Evolutionary conservation across 2,888 invertebrate genomes (phyloP).

Genomic region (Chelonus formosanus): DNA sequence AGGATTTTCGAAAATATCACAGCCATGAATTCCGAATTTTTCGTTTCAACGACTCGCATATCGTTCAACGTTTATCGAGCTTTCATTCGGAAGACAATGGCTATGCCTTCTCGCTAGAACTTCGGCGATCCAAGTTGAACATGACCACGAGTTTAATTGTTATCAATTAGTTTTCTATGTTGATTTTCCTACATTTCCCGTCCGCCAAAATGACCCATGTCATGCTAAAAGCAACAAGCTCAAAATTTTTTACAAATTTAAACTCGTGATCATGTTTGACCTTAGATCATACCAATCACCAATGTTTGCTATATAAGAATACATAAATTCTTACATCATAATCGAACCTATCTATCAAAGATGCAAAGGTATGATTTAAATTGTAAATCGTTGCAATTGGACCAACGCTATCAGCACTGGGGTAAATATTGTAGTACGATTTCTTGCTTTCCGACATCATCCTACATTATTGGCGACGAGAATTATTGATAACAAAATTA

Average conservation of each 20-base stretch:
- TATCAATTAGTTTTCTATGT: background rate
- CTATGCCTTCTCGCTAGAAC: constrained; percentile 7
- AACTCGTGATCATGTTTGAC: constrained; percentile 12
- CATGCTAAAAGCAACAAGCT: background rate
- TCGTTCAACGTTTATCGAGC: constrained; percentile 15
- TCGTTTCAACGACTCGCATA: background rate
- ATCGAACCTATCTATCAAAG: constrained; percentile 39
- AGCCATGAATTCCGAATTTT: constrained; percentile 7
- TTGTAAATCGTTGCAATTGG: constrained; percentile 54
- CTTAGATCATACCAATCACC: constrained; percentile 23
- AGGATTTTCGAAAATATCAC: constrained; percentile 10
- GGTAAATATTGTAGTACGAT: constrained; percentile 15
- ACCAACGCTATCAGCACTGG: constrained; percentile 52
- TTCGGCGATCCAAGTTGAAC: constrained; percentile 1
- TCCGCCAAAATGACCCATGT: background rate
- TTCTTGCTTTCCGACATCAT: constrained; percentile 12
- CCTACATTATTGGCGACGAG: constrained; percentile 2
- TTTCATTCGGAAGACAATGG: background rate
- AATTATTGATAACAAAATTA: constrained; percentile 9
- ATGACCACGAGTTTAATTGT: constrained; percentile 9
- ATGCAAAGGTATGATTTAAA: constrained; percentile 38
- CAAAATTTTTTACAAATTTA: background rate
- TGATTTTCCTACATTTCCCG: background rate
- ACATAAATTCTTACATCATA: constrained; percentile 39
- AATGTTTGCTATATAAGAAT: constrained; percentile 29